Conservation (phyloP, 2,797 vertebrate species). For the Borostomias antarcticus region DNA sequence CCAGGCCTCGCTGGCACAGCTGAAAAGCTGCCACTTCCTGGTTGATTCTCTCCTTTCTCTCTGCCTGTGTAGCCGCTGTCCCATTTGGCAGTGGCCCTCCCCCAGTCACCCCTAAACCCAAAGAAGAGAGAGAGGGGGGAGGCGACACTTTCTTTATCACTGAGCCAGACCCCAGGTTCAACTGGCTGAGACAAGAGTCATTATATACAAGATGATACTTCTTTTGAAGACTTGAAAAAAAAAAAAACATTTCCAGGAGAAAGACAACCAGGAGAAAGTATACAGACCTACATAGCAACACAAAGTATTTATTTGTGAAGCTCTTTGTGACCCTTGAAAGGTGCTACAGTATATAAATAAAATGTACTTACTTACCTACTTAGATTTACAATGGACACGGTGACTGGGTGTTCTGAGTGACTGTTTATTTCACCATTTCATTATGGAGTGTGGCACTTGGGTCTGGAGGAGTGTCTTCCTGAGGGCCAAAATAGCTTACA, state of each 20-base stretch:
- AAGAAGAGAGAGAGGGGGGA: slow-evolving; percentile 60
- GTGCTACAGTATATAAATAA: too few species aligned
- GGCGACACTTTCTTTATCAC: slow-evolving; percentile 54
- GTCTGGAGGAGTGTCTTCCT: too few species aligned
- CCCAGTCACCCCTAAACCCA: slow-evolving; percentile 55
- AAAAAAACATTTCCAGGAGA: too few species aligned
- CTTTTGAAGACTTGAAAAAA: too few species aligned
- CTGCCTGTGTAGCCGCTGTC: slow-evolving; percentile 64
- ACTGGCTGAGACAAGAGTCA: slow-evolving; percentile 61
- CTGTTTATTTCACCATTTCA: too few species aligned
- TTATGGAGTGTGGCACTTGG: too few species aligned
- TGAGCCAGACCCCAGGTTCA: slow-evolving; percentile 62
- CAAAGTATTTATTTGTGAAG: too few species aligned
- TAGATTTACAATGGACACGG: too few species aligned
- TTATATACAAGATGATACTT: slow-evolving; percentile 48
- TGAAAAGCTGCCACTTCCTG: slow-evolving; percentile 78
- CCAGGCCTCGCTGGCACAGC: slow-evolving; percentile 64
- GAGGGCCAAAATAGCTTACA: too few species aligned
- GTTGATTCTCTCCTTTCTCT: slow-evolving; percentile 71
- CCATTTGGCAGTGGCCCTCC: slow-evolving; percentile 57
- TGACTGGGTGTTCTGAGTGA: too few species aligned
- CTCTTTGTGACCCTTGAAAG: too few species aligned
- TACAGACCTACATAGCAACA: neutral
- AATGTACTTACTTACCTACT: too few species aligned
- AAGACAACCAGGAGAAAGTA: neutral